Evolutionary conservation across 2,113 vertebrate species (phyloP).

Genomic region (Elachura formosa): DNA sequence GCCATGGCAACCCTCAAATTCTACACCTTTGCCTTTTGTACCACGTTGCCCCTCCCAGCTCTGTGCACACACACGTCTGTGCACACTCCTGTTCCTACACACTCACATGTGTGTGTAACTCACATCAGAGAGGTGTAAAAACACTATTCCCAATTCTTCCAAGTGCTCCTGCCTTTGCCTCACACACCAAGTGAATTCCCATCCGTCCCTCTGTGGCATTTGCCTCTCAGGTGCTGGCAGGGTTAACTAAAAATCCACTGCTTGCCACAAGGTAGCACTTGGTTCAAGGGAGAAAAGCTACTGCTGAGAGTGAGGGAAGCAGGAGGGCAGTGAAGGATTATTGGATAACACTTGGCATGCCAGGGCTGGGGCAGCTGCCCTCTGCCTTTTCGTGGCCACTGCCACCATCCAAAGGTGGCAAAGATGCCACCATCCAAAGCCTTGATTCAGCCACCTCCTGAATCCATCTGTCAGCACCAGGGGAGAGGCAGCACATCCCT

Average conservation of each 20-base stretch:
- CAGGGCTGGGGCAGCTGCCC: not conserved
- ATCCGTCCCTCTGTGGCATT: not conserved
- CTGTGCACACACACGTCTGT: not conserved
- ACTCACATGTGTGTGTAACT: not conserved
- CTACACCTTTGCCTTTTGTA: slow-evolving; percentile 62
- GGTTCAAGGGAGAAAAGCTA: slow-evolving; percentile 27
- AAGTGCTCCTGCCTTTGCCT: not conserved
- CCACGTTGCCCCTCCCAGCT: slow-evolving; percentile 3
- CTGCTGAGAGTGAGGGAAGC: not conserved
- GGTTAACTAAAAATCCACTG: slow-evolving; percentile 14
- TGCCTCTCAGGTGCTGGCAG: not conserved
- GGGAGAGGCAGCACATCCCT: not conserved
- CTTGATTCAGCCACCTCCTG: not conserved
- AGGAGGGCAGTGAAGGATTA: not conserved
- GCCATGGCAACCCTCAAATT: slow-evolving; percentile 66
- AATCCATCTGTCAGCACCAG: rapidly evolving
- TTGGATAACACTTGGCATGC: not conserved
- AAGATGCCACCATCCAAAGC: not conserved
- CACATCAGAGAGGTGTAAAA: not conserved
- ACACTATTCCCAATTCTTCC: not conserved
- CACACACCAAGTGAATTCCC: not conserved
- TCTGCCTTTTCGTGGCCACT: not conserved
- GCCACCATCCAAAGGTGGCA: not conserved
- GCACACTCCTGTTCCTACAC: not conserved
- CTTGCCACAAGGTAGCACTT: slow-evolving; percentile 37